Conservation (phyloP, 2,888 invertebrate species). For the Cyclophora punctaria region DNA sequence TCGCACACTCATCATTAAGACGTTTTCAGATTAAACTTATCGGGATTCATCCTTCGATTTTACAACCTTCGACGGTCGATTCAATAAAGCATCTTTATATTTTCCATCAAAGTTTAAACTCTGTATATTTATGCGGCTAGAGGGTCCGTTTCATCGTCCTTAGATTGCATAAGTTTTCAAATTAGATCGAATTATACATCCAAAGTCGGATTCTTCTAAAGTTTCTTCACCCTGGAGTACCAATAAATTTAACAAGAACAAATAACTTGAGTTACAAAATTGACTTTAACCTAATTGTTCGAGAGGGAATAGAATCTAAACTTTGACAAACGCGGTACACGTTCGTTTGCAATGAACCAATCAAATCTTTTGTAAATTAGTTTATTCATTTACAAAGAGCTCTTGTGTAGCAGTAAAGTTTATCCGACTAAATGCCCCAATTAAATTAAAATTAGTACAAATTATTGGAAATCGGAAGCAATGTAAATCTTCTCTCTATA, state of each 20-base stretch:
- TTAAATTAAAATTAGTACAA: too few species aligned
- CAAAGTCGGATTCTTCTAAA: slow-evolving; percentile 49
- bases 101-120: slow-evolving; percentile 9
- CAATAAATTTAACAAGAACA: slow-evolving; percentile 61
- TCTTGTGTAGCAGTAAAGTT: too few species aligned
- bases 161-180: slow-evolving; percentile 45
- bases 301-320: slow-evolving; percentile 44
- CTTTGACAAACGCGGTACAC: slow-evolving; percentile 28
- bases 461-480: too few species aligned
- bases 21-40: too few species aligned
- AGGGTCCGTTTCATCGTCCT: slow-evolving; percentile 26
- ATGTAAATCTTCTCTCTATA: too few species aligned
- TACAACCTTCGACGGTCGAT: not conserved
- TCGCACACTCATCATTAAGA: too few species aligned
- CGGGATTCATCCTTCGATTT: too few species aligned
- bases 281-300: slow-evolving; percentile 52
- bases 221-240: slow-evolving; percentile 42
- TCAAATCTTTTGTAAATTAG: not conserved
- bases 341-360: slow-evolving; percentile 30
- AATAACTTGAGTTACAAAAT: slow-evolving; percentile 57
- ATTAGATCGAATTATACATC: slow-evolving; percentile 51
- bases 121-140: slow-evolving; percentile 20
- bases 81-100: slow-evolving; percentile 1
- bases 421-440: too few species aligned
- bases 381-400: too few species aligned